A percentile compares a stretch with the other conserved stretches of the same genome.
Evolutionary conservation across 2,888 invertebrate genomes (phyloP).

Genomic region (Aporophyla nigra): DNA sequence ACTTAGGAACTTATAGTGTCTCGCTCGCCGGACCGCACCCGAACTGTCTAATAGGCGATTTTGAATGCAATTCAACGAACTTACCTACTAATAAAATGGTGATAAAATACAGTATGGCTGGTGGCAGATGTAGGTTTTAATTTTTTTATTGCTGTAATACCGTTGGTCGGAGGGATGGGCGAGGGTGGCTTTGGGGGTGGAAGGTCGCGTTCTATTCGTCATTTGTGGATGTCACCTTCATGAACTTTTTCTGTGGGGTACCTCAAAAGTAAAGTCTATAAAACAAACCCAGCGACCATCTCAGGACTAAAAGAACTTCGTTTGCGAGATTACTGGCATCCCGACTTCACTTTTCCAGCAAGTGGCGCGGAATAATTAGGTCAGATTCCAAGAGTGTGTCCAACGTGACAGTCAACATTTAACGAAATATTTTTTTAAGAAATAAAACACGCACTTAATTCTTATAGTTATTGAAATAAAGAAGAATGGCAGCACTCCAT

Average conservation of each 20-base stretch:
- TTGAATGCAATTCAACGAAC: neutral
- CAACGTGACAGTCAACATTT: constrained; percentile 2
- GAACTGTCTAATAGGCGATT: too few species aligned
- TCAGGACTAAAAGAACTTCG: too few species aligned
- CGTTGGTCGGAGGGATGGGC: neutral
- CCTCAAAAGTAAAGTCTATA: too few species aligned
- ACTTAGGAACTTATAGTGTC: neutral
- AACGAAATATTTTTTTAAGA: neutral
- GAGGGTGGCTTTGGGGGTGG: too few species aligned
- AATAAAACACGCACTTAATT: constrained; percentile 9
- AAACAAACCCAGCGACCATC: too few species aligned
- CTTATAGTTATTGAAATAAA: neutral
- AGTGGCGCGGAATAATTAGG: constrained; percentile 1
- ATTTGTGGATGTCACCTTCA: neutral
- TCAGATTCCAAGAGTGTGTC: constrained; percentile 1
- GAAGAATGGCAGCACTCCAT: too few species aligned
- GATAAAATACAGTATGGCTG: neutral
- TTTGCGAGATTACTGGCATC: constrained; percentile 9
- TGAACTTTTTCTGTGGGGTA: too few species aligned
- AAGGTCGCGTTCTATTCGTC: neutral
- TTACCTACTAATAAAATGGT: neutral
- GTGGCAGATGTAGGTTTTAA: neutral
- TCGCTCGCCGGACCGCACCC: neutral
- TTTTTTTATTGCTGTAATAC: neutral
- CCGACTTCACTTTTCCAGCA: neutral